Evolutionary conservation across 2,797 vertebrate species (phyloP).

Genomic region (Anas flavirostris): DNA sequence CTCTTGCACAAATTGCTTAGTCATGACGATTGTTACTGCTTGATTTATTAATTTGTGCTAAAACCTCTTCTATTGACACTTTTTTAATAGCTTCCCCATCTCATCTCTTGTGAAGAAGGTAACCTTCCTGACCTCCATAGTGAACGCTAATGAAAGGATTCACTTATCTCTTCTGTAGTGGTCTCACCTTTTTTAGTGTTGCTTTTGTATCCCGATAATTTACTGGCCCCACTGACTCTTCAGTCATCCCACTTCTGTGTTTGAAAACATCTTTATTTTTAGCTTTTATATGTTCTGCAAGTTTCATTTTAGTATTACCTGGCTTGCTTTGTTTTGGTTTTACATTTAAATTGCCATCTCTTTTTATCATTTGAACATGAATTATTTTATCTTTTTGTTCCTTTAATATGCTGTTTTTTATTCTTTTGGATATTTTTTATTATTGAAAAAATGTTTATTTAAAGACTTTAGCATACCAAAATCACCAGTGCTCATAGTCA

Average conservation of each 20-base stretch:
- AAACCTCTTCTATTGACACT: neutral
- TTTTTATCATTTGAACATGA: neutral
- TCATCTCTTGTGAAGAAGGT: neutral
- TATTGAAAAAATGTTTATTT: neutral
- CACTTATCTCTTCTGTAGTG: neutral
- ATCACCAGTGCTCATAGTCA: neutral
- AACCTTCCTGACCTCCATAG: conserved; percentile 3
- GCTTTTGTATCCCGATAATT: neutral
- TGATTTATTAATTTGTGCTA: conserved; percentile 11
- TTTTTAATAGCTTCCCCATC: neutral
- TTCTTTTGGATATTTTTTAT: neutral
- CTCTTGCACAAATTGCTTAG: neutral
- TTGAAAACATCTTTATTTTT: neutral
- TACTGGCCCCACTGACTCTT: neutral
- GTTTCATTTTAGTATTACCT: neutral
- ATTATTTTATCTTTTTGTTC: neutral
- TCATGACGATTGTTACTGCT: neutral
- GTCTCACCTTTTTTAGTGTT: neutral
- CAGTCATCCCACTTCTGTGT: neutral
- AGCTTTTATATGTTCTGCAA: neutral
- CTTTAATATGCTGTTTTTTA: neutral
- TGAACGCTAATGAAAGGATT: conserved; percentile 3
- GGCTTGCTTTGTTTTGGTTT: neutral
- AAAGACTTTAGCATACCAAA: fast-evolving
- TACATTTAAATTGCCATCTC: neutral